Evolutionary conservation across 2,797 vertebrate genomes (phyloP).

Genomic region (Kryptopterus vitreolus): DNA sequence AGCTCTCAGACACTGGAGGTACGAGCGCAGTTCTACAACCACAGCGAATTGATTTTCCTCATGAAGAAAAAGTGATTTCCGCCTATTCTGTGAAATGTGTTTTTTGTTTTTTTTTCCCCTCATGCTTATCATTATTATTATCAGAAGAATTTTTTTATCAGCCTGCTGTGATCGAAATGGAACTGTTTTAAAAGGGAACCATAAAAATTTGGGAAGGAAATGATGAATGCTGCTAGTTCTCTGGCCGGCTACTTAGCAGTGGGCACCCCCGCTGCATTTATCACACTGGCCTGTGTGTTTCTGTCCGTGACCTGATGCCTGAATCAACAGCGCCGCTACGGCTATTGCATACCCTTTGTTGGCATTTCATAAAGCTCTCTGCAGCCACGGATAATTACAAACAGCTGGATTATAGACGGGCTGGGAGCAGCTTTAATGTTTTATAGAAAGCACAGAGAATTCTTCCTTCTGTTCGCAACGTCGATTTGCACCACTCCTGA

Average conservation of each 20-base stretch:
- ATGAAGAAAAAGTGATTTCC: neutral
- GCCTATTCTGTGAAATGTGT: neutral
- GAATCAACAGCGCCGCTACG: conserved; percentile 5
- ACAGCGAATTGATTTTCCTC: neutral
- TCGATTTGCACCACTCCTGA: conserved; percentile 48
- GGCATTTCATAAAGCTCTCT: conserved; percentile 59
- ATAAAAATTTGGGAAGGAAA: conserved; percentile 24
- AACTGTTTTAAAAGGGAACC: conserved; percentile 25
- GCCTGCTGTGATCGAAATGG: conserved; percentile 20
- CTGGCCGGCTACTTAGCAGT: conserved; percentile 18
- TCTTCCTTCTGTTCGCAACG: conserved; percentile 48
- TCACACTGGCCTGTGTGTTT: conserved; percentile 7
- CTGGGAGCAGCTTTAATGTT: conserved; percentile 54
- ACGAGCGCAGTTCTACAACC: conserved; percentile 41
- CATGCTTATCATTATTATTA: neutral
- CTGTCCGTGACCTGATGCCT: conserved; percentile 28
- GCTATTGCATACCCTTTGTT: conserved; percentile 47
- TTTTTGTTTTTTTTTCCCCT: conserved; percentile 1
- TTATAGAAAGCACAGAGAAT: conserved; percentile 58
- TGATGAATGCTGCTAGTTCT: conserved; percentile 38
- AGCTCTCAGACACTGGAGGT: conserved; percentile 92
- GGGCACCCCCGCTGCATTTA: conserved; percentile 34
- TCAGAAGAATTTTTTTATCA: conserved; percentile 5
- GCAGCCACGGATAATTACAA: conserved; percentile 65
- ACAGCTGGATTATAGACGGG: conserved; percentile 66